Percentiles rank a stretch among this genome's conserved stretches.
These are phyloP conservation scores for Cyclopterus lumpus DNA, from an alignment of 2,797 vertebrate species.

Conservation along the genomic window DNA sequence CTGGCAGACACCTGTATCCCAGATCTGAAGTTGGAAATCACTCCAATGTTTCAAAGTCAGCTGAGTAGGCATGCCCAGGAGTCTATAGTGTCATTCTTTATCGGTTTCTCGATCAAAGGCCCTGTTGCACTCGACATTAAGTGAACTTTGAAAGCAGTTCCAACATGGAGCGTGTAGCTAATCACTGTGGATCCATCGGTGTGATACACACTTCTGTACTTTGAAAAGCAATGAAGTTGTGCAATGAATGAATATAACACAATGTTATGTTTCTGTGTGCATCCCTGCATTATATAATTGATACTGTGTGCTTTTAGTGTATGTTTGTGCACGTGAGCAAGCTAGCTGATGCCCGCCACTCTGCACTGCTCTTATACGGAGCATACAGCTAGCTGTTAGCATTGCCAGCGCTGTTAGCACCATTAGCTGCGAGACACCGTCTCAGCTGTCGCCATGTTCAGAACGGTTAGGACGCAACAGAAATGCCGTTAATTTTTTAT, in stretches of 20 bases:
- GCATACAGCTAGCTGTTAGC: no score
- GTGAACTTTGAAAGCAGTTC: slow-evolving; percentile 8
- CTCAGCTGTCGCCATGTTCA: no score
- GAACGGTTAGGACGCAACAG: neutral
- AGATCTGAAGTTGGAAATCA: slow-evolving; percentile 56
- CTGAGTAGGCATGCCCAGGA: slow-evolving; percentile 29
- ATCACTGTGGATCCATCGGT: neutral
- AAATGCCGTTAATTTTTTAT: neutral
- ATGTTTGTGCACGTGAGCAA: no score
- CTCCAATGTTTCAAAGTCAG: slow-evolving; percentile 68
- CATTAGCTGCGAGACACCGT: no score
- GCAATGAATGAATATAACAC: neutral
- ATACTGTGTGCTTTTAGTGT: neutral
- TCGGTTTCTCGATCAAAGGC: slow-evolving; percentile 78
- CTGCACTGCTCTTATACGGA: no score
- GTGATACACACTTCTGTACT: neutral
- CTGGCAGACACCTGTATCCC: slow-evolving; percentile 46
- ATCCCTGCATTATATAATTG: neutral
- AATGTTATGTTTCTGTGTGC: neutral
- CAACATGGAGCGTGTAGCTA: neutral
- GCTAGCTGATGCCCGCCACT: no score
- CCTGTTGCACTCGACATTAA: slow-evolving; percentile 74
- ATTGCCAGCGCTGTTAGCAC: no score
- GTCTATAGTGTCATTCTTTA: slow-evolving; percentile 67
- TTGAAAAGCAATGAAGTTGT: neutral